A percentile compares a stretch with the other conserved stretches of the same genome.
Conservation (phyloP, 2,113 vertebrate species). For the Scomber scombrus region DNA sequence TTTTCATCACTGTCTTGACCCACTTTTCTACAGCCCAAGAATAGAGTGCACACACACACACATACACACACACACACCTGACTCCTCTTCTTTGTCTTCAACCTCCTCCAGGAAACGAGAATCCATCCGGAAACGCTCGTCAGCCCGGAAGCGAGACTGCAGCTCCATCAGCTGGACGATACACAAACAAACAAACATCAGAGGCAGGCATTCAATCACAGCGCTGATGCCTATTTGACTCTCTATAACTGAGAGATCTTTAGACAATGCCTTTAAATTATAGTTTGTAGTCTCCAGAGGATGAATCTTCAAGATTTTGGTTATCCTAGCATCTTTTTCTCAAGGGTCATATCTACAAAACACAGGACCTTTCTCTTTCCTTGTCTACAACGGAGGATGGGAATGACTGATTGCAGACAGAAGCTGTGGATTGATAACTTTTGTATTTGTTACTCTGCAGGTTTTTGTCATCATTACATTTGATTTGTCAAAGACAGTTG, state of each 20-base stretch:
- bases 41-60: too few relatives aligned
- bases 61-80: slow-evolving; percentile 65
- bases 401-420: too few relatives aligned
- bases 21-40: too few relatives aligned
- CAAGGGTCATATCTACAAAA: not conserved
- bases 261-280: not conserved
- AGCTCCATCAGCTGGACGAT: slow-evolving; percentile 90
- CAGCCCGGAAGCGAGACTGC: slow-evolving; percentile 91
- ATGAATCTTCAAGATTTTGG: not conserved
- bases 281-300: not conserved
- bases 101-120: slow-evolving; percentile 92
- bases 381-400: too few relatives aligned
- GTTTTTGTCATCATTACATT: too few relatives aligned
- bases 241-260: too few relatives aligned
- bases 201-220: not conserved
- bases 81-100: slow-evolving; percentile 63
- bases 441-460: too few relatives aligned
- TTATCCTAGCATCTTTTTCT: not conserved
- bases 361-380: too few relatives aligned
- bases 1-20: too few relatives aligned
- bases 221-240: too few relatives aligned
- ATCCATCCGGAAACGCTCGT: slow-evolving; percentile 94
- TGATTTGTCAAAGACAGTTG: too few relatives aligned
- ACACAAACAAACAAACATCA: slow-evolving; percentile 18
- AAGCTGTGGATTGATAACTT: too few relatives aligned